Conservation (phyloP, 1,140 invertebrate genomes). For the Drosophila hydei region DNA sequence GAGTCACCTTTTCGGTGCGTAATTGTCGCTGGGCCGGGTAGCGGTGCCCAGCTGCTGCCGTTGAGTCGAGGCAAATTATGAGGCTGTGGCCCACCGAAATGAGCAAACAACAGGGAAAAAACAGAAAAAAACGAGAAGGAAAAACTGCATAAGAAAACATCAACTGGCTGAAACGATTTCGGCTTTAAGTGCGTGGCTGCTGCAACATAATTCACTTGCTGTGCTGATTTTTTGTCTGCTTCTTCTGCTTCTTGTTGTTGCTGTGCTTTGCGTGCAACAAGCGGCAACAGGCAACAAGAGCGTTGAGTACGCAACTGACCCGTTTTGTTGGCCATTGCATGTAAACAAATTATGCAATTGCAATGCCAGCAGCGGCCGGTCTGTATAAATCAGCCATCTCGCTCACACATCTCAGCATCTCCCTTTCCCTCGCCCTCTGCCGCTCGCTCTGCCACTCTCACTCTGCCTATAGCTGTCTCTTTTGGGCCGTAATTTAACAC, state of each 20-base stretch:
- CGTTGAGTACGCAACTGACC: constrained; percentile 66
- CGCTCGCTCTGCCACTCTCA: neutral
- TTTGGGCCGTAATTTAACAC: constrained; percentile 69
- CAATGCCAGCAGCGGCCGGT: constrained; percentile 43
- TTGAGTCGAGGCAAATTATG: constrained; percentile 39
- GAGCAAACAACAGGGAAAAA: constrained; percentile 9
- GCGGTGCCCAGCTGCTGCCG: neutral
- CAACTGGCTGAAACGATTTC: constrained; percentile 43
- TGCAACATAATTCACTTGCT: constrained; percentile 70
- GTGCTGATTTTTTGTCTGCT: constrained; percentile 24
- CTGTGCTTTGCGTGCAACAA: constrained; percentile 56
- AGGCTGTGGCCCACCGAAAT: constrained; percentile 42
- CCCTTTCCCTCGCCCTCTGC: constrained; percentile 2
- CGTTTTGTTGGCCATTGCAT: constrained; percentile 72
- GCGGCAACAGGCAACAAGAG: constrained; percentile 29
- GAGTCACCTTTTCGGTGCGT: constrained; percentile 41
- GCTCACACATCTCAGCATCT: neutral
- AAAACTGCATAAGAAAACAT: constrained; percentile 33
- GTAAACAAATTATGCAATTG: constrained; percentile 79
- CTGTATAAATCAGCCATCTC: constrained; percentile 20
- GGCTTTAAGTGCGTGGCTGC: constrained; percentile 43
- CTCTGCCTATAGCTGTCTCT: constrained; percentile 1
- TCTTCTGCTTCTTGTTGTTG: neutral
- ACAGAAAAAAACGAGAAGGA: neutral
- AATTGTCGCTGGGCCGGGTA: constrained; percentile 42